Percentiles rank a stretch among this genome's conserved stretches.
These are phyloP conservation scores for Erannis defoliaria DNA, from an alignment of 2,888 invertebrate genomes.

Conservation along the genomic window DNA sequence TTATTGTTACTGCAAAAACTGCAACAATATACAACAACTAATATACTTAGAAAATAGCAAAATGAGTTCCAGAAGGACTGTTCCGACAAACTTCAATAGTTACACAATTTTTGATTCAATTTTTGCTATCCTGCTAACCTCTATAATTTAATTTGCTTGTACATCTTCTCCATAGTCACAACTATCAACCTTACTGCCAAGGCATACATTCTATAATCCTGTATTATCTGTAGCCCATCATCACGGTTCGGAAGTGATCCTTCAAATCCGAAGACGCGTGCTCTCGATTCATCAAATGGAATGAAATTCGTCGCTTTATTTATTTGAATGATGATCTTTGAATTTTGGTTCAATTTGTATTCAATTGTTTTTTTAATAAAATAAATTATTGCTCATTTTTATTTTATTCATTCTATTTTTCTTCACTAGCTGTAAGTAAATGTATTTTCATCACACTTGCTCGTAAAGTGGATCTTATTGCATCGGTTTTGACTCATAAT, in stretches of 20 bases:
- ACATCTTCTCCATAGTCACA: not conserved
- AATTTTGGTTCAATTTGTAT: conserved; percentile 40
- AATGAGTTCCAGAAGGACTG: too few relatives aligned
- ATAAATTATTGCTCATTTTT: not conserved
- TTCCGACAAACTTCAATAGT: not conserved
- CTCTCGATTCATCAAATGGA: conserved; percentile 70
- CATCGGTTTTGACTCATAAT: too few relatives aligned
- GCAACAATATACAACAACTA: too few relatives aligned
- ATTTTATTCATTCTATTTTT: not conserved
- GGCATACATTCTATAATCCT: not conserved
- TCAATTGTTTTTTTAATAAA: conserved; percentile 29
- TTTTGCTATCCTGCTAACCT: conserved; percentile 5
- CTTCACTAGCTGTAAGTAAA: too few relatives aligned
- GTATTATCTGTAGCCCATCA: conserved; percentile 4
- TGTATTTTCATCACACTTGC: too few relatives aligned
- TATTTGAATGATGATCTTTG: conserved; percentile 46
- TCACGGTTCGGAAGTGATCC: conserved; percentile 62
- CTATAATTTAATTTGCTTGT: conserved; percentile 13
- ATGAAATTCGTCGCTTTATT: conserved; percentile 43
- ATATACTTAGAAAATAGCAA: too few relatives aligned
- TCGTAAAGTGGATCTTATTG: too few relatives aligned
- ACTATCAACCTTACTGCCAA: conserved; percentile 2
- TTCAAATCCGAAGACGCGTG: conserved; percentile 66
- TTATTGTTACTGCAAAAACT: too few relatives aligned
- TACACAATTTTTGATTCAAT: conserved; percentile 11